Evolutionary conservation across 2,113 vertebrate species (phyloP).

Genomic region (Eulemur macaco): DNA sequence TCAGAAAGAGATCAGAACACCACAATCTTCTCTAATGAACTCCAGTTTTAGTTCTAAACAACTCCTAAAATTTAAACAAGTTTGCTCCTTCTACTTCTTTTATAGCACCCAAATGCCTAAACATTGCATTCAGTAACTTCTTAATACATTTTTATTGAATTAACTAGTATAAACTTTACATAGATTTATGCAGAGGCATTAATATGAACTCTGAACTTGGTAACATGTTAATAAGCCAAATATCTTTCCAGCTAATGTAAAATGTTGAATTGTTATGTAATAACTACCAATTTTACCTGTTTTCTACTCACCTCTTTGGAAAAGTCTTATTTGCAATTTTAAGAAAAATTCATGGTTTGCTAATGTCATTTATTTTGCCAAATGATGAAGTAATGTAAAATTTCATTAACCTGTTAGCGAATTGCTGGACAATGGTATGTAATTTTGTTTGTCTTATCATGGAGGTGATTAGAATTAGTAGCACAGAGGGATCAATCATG

Average conservation of each 20-base stretch:
- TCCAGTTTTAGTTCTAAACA: neutral
- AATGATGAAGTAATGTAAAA: conserved; percentile 57
- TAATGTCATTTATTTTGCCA: conserved; percentile 53
- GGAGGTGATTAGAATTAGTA: conserved; percentile 31
- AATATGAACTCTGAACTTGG: neutral
- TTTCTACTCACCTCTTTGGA: neutral
- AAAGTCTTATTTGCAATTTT: conserved; percentile 40
- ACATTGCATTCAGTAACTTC: neutral
- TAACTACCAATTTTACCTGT: conserved; percentile 8
- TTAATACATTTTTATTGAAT: conserved; percentile 36
- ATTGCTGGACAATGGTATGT: neutral
- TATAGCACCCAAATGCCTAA: neutral
- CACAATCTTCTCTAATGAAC: neutral
- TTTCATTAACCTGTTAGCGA: conserved; percentile 32
- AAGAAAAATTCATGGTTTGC: conserved; percentile 22
- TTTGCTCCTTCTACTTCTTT: conserved; percentile 9
- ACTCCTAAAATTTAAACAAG: neutral
- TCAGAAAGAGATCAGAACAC: neutral
- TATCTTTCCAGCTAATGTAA: conserved; percentile 7
- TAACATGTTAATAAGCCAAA: conserved; percentile 19
- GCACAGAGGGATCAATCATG: neutral
- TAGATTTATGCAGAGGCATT: neutral
- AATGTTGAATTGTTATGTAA: neutral
- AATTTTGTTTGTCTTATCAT: conserved; percentile 14
- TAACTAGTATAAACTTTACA: neutral